Evolutionary conservation across 1,140 invertebrate genomes (phyloP), one percentile per base, ranked within the genome.

Genomic region (Cydia amplana): DNA sequence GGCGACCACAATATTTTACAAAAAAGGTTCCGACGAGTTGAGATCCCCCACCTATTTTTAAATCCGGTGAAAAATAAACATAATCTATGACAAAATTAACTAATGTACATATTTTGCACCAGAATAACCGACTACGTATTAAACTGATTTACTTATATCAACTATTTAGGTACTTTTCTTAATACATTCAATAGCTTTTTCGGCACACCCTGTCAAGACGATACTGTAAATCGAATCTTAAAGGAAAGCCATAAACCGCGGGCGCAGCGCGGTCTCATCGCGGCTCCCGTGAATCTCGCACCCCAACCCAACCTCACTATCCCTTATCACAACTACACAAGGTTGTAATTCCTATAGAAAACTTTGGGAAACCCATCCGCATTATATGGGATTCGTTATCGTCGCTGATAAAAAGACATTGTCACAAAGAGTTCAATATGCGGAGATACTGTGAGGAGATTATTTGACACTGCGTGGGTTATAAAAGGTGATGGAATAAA

Each of bases 351-450:
- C 4, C 5, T 16, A n/a, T 0, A 16, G 16, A 32, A 67, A 32
- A n/a, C 23, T 40, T 32, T 18, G 65, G 28, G n/a, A 16, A 18
- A 3, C 16, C 2, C 25, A 36, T 32, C 64, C 25, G 64, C 25
- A 36, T 28, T 36, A 36, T 67, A 67, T 67, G 64, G 64, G 28
- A 32, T 67, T 51, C n/a, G 23, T 36, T 70, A 43, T 70, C 65
- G n/a, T n/a, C 16, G 16, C n/a, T 18, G 65, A 70, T 70, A 70
- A 40, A 70, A 70, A 70, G 25, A 70, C 65, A 70, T 70, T 36
- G 65, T 70, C 65, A 70, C 65, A 65, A 23, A 60, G 65, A 70
- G 65, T 70, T 70, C 65, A 18, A 70, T 70, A 36, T 70, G 65
- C 2, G 25, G 28, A 65, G 20, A 60, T 60, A 60, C 55, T n/a